Evolutionary conservation across 2,113 vertebrate genomes (phyloP).

Genomic region (Dicrurus megarhynchus): DNA sequence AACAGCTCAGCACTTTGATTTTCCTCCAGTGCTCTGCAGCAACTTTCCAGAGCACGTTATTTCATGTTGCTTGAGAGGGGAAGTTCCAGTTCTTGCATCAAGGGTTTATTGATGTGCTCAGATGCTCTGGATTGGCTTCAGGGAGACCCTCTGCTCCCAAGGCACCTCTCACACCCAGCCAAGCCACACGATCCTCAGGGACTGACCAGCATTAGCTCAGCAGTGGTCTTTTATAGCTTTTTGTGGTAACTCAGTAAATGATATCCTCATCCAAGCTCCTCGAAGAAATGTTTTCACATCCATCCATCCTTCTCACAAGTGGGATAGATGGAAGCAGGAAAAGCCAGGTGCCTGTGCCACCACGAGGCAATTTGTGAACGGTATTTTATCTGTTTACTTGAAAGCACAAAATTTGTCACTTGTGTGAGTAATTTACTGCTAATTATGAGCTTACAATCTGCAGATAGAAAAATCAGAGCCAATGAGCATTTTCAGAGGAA

Average conservation of each 20-base stretch:
- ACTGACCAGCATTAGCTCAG: background rate
- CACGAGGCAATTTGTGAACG: constrained; percentile 70
- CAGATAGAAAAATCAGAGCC: constrained; percentile 80
- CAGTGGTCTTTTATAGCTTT: background rate
- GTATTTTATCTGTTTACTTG: constrained; percentile 79
- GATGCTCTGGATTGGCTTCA: background rate
- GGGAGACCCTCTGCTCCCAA: background rate
- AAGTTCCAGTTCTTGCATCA: background rate
- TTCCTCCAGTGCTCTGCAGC: background rate
- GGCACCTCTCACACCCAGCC: background rate
- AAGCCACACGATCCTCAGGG: background rate
- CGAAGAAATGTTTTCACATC: background rate
- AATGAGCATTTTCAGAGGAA: constrained; percentile 75
- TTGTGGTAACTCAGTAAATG: background rate
- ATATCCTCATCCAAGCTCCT: background rate
- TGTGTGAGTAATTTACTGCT: constrained; percentile 78
- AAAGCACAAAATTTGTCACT: constrained; percentile 81
- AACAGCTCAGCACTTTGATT: background rate
- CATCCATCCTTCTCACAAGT: background rate
- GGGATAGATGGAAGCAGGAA: constrained; percentile 20
- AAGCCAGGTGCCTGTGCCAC: constrained; percentile 70
- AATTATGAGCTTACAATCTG: constrained; percentile 79
- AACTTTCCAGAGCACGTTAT: background rate
- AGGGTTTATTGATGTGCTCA: background rate
- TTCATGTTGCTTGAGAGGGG: background rate